Evolutionary conservation across 2,797 vertebrate species (phyloP).

Genomic region (Champsocephalus gunnari): DNA sequence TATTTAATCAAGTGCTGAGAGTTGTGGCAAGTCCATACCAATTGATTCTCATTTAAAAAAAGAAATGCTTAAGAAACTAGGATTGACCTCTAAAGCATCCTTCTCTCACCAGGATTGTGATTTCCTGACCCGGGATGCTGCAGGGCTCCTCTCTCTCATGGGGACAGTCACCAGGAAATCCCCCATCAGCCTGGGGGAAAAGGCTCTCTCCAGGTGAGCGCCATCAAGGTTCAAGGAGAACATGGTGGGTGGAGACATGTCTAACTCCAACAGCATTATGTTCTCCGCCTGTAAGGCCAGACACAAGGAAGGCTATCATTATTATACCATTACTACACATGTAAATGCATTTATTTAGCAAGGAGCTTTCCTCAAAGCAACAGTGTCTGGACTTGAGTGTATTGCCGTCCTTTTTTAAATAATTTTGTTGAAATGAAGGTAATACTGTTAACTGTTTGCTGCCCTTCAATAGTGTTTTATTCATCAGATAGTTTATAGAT

Average conservation of each 20-base stretch:
- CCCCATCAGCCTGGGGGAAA: constrained; percentile 86
- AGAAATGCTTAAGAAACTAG: neutral
- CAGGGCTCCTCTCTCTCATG: constrained; percentile 82
- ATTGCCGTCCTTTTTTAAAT: neutral
- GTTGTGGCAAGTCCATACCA: neutral
- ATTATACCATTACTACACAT: neutral
- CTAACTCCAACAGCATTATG: constrained; percentile 95
- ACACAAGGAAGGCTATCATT: neutral
- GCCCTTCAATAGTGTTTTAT: no score
- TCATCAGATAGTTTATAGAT: no score
- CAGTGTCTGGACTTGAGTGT: neutral
- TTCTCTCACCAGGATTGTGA: constrained; percentile 93
- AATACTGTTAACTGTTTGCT: no score
- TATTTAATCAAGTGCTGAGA: neutral
- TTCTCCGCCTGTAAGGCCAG: constrained; percentile 90
- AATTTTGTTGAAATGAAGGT: no score
- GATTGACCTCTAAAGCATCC: neutral
- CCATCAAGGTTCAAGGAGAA: constrained; percentile 91
- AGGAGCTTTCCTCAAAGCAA: neutral
- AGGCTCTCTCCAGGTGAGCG: constrained; percentile 88
- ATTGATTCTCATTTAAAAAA: neutral
- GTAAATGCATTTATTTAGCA: neutral
- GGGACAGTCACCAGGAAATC: constrained; percentile 84
- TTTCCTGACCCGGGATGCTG: constrained; percentile 89
- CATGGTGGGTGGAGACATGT: constrained; percentile 92